Percentiles rank a stretch among this genome's conserved stretches.
phyloP scores from a whole-genome alignment of 2,888 invertebrate species.

The Tipula vernalis region DNA sequence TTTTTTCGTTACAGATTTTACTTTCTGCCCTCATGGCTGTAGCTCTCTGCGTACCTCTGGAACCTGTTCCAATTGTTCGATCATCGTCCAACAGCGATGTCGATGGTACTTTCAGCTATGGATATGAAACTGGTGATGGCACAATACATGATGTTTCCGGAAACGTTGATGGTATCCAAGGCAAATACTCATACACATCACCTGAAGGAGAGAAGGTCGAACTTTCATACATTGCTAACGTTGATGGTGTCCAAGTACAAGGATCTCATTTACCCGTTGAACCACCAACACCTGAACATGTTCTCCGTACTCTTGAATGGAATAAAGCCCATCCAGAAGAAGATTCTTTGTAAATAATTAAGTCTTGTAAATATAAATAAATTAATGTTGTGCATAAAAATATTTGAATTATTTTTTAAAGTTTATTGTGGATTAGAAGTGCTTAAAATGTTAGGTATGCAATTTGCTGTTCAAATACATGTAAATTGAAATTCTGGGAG shows the following conservation, averaged over 20 bases:
- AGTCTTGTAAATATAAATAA: background rate
- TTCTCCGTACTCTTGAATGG: background rate
- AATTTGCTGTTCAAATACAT: no score
- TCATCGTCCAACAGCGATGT: background rate
- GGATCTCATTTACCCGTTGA: background rate
- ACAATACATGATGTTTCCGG: background rate
- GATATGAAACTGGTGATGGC: background rate
- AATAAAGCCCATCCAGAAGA: constrained; percentile 5
- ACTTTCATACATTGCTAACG: background rate
- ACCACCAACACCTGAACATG: background rate
- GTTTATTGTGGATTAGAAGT: no score
- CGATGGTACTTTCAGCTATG: background rate
- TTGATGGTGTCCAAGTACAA: background rate
- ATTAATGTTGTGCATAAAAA: background rate
- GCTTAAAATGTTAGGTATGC: no score
- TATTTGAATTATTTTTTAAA: background rate
- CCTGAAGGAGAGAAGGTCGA: background rate
- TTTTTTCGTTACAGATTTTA: background rate
- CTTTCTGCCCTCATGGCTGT: background rate
- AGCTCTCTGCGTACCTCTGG: background rate
- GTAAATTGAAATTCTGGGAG: no score
- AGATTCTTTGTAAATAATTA: background rate
- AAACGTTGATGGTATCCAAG: background rate
- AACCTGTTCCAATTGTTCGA: background rate
- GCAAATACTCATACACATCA: background rate